Conservation (phyloP, 2,888 invertebrate species). For the Leucophenga montana region DNA sequence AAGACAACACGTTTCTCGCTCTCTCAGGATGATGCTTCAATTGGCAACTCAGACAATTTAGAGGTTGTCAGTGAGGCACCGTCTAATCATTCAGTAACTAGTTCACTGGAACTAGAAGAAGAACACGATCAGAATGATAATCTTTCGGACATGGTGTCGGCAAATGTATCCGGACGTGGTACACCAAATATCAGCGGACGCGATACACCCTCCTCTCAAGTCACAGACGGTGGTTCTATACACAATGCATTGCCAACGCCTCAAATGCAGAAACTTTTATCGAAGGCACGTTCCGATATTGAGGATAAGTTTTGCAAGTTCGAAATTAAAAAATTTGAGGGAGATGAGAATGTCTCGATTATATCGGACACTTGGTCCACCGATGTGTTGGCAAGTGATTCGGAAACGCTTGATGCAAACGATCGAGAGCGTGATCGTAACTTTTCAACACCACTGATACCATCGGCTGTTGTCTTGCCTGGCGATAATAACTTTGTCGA, state of each 20-base stretch:
- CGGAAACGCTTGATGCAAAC: constrained; percentile 88
- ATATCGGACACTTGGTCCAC: constrained; percentile 99
- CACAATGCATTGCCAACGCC: constrained; percentile 74
- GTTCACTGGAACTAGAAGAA: constrained; percentile 89
- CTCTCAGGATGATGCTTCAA: constrained; percentile 92
- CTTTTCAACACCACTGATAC: constrained; percentile 73
- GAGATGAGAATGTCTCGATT: constrained; percentile 96
- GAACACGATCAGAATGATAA: constrained; percentile 85
- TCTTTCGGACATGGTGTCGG: constrained; percentile 97
- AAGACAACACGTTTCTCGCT: constrained; percentile 84
- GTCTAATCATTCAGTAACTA: constrained; percentile 95
- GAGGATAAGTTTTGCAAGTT: constrained; percentile 99
- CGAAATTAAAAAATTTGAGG: constrained; percentile 89
- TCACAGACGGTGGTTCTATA: constrained; percentile 80
- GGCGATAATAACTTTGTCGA: constrained; percentile 72
- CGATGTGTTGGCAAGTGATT: constrained; percentile 96
- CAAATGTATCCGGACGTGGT: constrained; percentile 92
- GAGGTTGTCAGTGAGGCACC: constrained; percentile 97
- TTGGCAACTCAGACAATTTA: constrained; percentile 93
- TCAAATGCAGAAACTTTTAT: constrained; percentile 78
- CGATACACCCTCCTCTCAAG: constrained; percentile 96
- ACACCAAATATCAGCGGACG: constrained; percentile 97
- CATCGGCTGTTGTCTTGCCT: constrained; percentile 72
- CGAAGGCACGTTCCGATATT: constrained; percentile 92
- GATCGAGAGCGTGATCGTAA: constrained; percentile 79